A percentile compares a stretch with the other conserved stretches of the same genome.
Conservation (phyloP, 2,888 invertebrate species). For the Neoascia interrupta region DNA sequence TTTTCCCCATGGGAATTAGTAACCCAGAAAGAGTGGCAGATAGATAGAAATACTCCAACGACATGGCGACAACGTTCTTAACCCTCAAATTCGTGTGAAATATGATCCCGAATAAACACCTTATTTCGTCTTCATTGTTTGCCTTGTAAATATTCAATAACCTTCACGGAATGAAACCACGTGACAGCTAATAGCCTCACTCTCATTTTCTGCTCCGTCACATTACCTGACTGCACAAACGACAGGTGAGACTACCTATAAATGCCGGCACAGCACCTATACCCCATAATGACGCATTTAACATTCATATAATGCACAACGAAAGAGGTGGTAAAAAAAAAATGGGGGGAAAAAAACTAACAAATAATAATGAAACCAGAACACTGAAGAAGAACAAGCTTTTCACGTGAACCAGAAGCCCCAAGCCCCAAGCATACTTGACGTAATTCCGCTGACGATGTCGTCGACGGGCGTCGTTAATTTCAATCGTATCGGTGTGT, state of each 20-base stretch:
- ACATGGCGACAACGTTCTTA: too few species aligned
- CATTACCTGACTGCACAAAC: not conserved
- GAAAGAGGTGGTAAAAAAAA: too few species aligned
- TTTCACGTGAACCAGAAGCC: not conserved
- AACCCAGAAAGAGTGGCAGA: too few species aligned
- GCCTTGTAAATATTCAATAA: conserved; percentile 24
- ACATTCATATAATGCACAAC: not conserved
- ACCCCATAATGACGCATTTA: not conserved
- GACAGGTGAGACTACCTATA: conserved; percentile 15
- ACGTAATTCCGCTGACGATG: conserved; percentile 26
- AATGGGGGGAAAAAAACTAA: too few species aligned
- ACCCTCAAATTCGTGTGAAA: too few species aligned
- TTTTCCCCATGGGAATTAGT: too few species aligned
- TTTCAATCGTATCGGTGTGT: not conserved
- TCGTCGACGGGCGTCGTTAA: not conserved
- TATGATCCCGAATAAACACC: too few species aligned
- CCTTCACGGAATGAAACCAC: conserved; percentile 27
- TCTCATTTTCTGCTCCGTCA: conserved; percentile 16
- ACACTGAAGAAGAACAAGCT: not conserved
- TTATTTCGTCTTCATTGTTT: too few species aligned
- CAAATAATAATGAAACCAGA: conserved; percentile 15
- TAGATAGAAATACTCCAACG: too few species aligned
- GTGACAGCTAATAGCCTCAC: conserved; percentile 22
- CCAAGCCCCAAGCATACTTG: conserved; percentile 4
- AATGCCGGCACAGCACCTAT: not conserved